These are phyloP conservation scores for Podarcis cretensis DNA, from an alignment of 2,113 vertebrate genomes.

Conservation along the genomic window DNA sequence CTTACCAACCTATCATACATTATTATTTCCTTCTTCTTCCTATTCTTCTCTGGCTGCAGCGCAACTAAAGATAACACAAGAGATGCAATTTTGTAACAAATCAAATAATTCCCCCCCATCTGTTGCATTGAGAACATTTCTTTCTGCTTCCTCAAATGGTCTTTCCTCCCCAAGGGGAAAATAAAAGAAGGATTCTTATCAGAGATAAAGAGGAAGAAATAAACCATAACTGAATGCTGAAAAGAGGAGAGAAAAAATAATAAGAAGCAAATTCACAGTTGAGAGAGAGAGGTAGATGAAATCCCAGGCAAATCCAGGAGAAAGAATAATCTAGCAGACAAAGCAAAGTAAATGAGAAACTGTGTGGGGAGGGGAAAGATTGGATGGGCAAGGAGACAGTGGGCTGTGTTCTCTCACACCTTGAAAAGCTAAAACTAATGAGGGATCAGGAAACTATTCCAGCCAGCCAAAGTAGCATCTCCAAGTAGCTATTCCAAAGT, in stretches of 20 bases:
- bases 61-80: constrained; percentile 24
- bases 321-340: constrained; percentile 1
- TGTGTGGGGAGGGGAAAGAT: background rate
- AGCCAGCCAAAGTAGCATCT: background rate
- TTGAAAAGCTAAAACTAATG: background rate
- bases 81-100: constrained; percentile 48
- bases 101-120: constrained; percentile 30
- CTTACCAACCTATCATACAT: background rate
- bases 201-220: constrained; percentile 42
- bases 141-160: constrained; percentile 28
- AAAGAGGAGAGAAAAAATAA: background rate
- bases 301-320: constrained; percentile 35
- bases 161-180: constrained; percentile 46
- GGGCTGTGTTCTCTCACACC: constrained; percentile 18
- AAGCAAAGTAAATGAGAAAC: background rate
- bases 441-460: background rate
- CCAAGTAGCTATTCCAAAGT: background rate
- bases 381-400: constrained; percentile 4
- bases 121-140: constrained; percentile 50
- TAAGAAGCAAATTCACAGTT: constrained; percentile 17
- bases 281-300: constrained; percentile 33
- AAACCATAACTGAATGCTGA: constrained; percentile 44
- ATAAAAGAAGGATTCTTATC: constrained; percentile 59
- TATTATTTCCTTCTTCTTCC: background rate
- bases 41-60: constrained; percentile 23